Evolutionary conservation across 2,797 vertebrate species (phyloP), one percentile per base, ranked within the genome.

Genomic region (Onychomys torridus): DNA sequence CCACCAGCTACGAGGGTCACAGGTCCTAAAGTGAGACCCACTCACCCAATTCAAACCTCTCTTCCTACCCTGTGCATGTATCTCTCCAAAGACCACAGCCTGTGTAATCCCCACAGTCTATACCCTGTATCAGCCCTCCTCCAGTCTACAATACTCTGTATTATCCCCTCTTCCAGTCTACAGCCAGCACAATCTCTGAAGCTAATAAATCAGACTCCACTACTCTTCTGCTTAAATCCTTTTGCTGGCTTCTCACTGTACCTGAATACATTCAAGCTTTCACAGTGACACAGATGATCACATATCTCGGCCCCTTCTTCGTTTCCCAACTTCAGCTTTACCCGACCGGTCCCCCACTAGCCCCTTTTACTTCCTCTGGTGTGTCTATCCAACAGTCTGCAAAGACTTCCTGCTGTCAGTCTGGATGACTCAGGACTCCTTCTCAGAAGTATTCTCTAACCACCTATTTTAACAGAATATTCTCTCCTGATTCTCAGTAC

Each of bases 381-480:
- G 43, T 67, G 4, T 65, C 34, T 43, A 25, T 89, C 67, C 13
- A 69, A 19, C 2, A 55, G 59, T 87, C 86, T 75, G 43, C 34
- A 83, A 34, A 37, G 29, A 78, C 86, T 75, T 59, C 71, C 55
- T 32, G 19, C 21, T 94, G 65, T 82, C 16, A 16, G 61, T 87
- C 34, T 34, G 25, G 67, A 89, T 27, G 57, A 29, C n/a, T 81
- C 75, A 79, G 69, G 57, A n/a, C 52, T 23, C n/a, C 40, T 76
- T 96, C 59, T 75, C 43, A 65, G 86, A 91, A 79, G 69, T 86
- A 10, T 83, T 87, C 87, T 85, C 78, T 73, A 85, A 57, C 23
- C 19, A 79, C 37, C 32, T 34, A 27, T 43, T n/a, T 34, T 84
- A 95, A 67, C 19, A 88, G 29, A 92, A 29, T 86, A 57, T 29